Evolutionary conservation across 2,113 vertebrate species (phyloP).

Genomic region (Dipodomys ordii): DNA sequence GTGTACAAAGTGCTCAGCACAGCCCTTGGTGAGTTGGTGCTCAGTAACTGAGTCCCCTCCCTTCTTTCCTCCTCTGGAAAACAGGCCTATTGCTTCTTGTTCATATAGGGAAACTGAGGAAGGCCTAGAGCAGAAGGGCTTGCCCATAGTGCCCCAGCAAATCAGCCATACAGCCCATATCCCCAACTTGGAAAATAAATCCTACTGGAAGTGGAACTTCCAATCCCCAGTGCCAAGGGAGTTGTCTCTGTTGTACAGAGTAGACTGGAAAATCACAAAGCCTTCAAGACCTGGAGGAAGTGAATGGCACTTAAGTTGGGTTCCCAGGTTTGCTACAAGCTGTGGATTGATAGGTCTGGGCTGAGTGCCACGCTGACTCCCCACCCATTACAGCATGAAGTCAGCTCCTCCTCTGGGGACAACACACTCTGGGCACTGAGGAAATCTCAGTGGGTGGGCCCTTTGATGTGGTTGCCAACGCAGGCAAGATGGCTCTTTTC

Average conservation of each 20-base stretch:
- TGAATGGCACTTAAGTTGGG: background rate
- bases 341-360: background rate
- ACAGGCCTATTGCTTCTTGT: background rate
- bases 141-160: background rate
- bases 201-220: background rate
- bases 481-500: background rate
- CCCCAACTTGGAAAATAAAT: background rate
- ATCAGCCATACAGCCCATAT: background rate
- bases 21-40: background rate
- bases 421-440: background rate
- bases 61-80: slow-evolving; percentile 30
- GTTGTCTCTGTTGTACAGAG: background rate
- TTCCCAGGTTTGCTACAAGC: background rate
- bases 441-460: background rate
- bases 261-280: background rate
- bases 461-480: background rate
- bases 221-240: background rate
- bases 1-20: background rate
- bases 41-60: background rate
- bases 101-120: slow-evolving; percentile 37
- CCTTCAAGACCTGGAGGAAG: background rate
- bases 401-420: slow-evolving; percentile 1
- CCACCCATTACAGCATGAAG: background rate
- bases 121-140: background rate
- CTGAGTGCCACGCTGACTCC: background rate